Evolutionary conservation across 2,797 vertebrate genomes (phyloP).

Genomic region (Phaenicophaeus curvirostris): DNA sequence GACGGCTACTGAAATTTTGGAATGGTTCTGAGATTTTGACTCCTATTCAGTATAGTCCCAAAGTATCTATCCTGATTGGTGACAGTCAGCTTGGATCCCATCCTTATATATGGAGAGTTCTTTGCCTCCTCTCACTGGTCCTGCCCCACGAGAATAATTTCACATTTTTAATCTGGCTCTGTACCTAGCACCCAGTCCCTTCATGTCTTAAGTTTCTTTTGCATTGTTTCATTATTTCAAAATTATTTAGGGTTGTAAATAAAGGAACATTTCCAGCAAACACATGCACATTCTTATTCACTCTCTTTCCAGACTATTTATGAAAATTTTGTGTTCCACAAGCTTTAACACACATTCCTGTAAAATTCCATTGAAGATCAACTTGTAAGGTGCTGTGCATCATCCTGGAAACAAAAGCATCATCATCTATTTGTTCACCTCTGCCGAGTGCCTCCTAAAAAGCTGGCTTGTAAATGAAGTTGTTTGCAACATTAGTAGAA

Average conservation of each 20-base stretch:
- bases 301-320: neutral
- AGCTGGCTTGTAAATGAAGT: neutral
- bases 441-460: rapidly evolving
- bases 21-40: neutral
- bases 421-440: neutral
- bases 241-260: neutral
- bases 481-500: neutral
- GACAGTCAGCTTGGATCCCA: neutral
- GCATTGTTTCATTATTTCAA: neutral
- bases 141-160: neutral
- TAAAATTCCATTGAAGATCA: neutral
- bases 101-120: neutral
- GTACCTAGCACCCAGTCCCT: neutral
- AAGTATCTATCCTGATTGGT: neutral
- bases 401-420: neutral
- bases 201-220: neutral
- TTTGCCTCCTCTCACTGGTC: neutral
- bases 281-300: neutral
- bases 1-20: neutral
- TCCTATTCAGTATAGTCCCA: neutral
- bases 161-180: neutral
- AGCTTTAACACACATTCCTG: neutral
- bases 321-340: neutral
- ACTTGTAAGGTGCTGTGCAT: neutral
- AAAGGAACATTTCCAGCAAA: neutral